These are phyloP conservation scores for Andrena haemorrhoa DNA, from an alignment of 2,888 invertebrate genomes.

Conservation along the genomic window DNA sequence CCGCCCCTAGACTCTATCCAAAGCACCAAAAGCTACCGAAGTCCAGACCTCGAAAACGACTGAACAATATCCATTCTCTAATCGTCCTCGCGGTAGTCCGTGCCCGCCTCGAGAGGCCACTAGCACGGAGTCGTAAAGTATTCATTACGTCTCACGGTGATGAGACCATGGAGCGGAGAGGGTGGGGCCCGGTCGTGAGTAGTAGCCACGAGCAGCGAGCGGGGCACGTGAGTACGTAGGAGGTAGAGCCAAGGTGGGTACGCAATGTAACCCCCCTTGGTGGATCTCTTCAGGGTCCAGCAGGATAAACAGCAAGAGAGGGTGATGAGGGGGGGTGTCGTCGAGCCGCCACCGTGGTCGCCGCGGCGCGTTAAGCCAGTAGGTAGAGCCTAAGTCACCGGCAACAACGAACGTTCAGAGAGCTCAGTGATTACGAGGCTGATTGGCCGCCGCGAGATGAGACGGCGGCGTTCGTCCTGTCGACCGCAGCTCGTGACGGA, in stretches of 20 bases:
- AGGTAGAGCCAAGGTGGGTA: background rate
- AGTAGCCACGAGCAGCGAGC: slow-evolving; percentile 35
- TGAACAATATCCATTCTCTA: too few species aligned
- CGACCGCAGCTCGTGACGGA: slow-evolving; percentile 83
- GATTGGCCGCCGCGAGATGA: slow-evolving; percentile 85
- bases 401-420: slow-evolving; percentile 78
- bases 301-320: slow-evolving; percentile 22
- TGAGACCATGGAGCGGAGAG: too few species aligned
- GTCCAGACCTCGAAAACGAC: too few species aligned
- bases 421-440: slow-evolving; percentile 84
- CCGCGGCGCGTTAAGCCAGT: slow-evolving; percentile 69
- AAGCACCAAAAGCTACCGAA: too few species aligned
- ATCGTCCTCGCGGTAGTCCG: too few species aligned
- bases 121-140: too few species aligned
- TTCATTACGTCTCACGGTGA: too few species aligned
- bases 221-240: background rate
- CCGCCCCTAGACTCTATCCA: too few species aligned
- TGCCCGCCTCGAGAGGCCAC: too few species aligned
- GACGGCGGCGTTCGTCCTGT: slow-evolving; percentile 83
- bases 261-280: slow-evolving; percentile 16
- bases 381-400: slow-evolving; percentile 70
- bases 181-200: slow-evolving; percentile 5
- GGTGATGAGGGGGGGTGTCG: slow-evolving; percentile 25
- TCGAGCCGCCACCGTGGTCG: slow-evolving; percentile 52
- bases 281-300: slow-evolving; percentile 12